Conservation (phyloP, 2,797 vertebrate genomes). For the Botia almorhae region DNA sequence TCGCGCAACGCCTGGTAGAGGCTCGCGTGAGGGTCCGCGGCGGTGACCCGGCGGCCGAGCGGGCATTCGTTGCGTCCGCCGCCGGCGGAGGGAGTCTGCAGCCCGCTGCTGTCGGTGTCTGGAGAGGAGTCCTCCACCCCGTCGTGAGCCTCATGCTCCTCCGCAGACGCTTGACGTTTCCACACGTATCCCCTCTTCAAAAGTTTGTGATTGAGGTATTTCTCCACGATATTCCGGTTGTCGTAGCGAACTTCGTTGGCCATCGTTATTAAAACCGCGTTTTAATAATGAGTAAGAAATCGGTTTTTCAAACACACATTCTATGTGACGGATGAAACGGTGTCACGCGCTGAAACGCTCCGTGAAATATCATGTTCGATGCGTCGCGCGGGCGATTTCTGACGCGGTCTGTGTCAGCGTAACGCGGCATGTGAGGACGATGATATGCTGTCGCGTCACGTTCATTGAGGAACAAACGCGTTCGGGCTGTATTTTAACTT, state of each 20-base stretch:
- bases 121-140: slow-evolving; percentile 48
- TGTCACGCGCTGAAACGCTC: neutral
- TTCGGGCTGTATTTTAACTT: no score
- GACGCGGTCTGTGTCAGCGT: no score
- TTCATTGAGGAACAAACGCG: no score
- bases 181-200: slow-evolving; percentile 85
- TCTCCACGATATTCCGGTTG: slow-evolving; percentile 86
- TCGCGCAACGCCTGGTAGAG: slow-evolving; percentile 82
- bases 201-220: slow-evolving; percentile 88
- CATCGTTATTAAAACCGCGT: slow-evolving; percentile 49
- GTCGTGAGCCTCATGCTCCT: slow-evolving; percentile 42
- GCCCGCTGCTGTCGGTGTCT: slow-evolving; percentile 59
- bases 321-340: neutral
- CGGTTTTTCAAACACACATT: slow-evolving; percentile 32
- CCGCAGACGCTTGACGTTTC: slow-evolving; percentile 65
- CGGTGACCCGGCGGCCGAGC: slow-evolving; percentile 21
- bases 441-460: no score
- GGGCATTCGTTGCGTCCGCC: slow-evolving; percentile 44
- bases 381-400: no score
- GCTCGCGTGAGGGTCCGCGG: slow-evolving; percentile 56
- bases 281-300: slow-evolving; percentile 5
- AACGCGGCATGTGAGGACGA: no score
- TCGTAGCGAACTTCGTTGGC: slow-evolving; percentile 72
- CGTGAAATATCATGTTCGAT: no score
- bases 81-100: slow-evolving; percentile 44